Base-by-base conservation (phyloP, 2,888 invertebrate genomes). In the Molorchus minor region DNA sequence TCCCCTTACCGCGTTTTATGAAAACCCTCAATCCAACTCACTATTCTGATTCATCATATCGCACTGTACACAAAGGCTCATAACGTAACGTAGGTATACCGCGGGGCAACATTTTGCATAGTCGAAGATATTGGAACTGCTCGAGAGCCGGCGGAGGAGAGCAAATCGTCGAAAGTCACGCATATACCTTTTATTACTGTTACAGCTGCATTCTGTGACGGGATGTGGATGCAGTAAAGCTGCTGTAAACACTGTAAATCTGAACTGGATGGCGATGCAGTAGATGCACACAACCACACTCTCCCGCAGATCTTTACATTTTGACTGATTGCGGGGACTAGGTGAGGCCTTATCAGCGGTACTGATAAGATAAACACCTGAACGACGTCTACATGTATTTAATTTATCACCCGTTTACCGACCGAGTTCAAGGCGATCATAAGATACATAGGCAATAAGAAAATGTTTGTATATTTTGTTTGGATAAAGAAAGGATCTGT, bases 121-220 rank as follows among this genome's bases (percentile, higher is more conserved):
- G 44, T 36, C 56, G 56, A 57, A 51, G 56, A 58, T 58, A 52
- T 52, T 41, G 58, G 55, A 41, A 44, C 56, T 35, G 55, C 46
- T 41, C 43, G 30, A 56, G 54, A 56, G 54, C 56, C 46, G 41
- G 44, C 55, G 55, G 62, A 60, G 60, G 54, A 60, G 60, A 60
- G 40, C 25, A 57, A 57, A 60, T 56, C 66, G 52, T 45, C 58
- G 56, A 60, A 65, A 67, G 65, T 67, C 67, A 67, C 67, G 67
- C 67, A 54, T 67, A 57, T 67, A 67, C 65, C 67, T 65, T 66
- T 64, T 65, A 63, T 58, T 61, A 51, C 54, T 56, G 62, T 47
- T 56, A 52, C 64, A 62, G 66, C 66, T 67, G 66, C 64, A 66
- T 62, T 60, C 52, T 55, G n/a, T n/a, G 57, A 52, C 52, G 57